A percentile compares a stretch with the other conserved stretches of the same genome.
These are phyloP conservation scores for Trachymyrmex cornetzi DNA, from an alignment of 1,140 invertebrate species.

Conservation along the genomic window DNA sequence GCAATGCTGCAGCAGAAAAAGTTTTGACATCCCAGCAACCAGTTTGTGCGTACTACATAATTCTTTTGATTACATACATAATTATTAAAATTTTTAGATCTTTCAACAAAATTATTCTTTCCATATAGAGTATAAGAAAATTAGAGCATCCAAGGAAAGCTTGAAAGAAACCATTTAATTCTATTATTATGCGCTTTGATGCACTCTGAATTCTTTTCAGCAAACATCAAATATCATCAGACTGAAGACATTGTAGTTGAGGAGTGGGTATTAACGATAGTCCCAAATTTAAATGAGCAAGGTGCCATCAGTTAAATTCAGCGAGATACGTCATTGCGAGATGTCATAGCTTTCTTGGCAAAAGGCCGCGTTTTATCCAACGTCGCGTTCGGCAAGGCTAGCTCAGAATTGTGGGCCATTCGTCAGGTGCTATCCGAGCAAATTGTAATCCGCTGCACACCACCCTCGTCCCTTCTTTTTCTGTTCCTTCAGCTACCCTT, in stretches of 20 bases:
- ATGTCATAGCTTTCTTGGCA: slow-evolving; percentile 9
- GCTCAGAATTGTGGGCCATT: slow-evolving; percentile 72
- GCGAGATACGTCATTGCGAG: slow-evolving; percentile 48
- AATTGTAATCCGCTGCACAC: slow-evolving; percentile 13
- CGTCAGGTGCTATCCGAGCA: slow-evolving; percentile 65
- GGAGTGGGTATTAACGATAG: background rate
- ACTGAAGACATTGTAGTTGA: background rate
- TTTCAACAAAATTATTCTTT: too few species aligned
- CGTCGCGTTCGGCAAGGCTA: slow-evolving; percentile 50
- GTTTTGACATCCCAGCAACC: too few species aligned
- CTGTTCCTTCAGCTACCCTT: background rate
- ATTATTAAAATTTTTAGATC: too few species aligned
- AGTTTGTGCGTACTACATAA: too few species aligned
- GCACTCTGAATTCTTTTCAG: background rate
- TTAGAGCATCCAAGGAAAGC: background rate
- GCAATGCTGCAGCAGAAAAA: too few species aligned
- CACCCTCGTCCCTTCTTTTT: background rate
- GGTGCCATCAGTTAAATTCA: slow-evolving; percentile 63
- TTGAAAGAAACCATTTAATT: background rate
- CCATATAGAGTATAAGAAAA: too few species aligned
- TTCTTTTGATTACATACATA: too few species aligned
- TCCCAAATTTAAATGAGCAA: slow-evolving; percentile 55
- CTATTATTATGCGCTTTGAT: background rate
- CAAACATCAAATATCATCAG: background rate
- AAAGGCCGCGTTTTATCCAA: background rate